Percentiles rank a stretch among this genome's conserved stretches.
Evolutionary conservation across 2,797 vertebrate species (phyloP).

Genomic region (Cottoperca gobio): DNA sequence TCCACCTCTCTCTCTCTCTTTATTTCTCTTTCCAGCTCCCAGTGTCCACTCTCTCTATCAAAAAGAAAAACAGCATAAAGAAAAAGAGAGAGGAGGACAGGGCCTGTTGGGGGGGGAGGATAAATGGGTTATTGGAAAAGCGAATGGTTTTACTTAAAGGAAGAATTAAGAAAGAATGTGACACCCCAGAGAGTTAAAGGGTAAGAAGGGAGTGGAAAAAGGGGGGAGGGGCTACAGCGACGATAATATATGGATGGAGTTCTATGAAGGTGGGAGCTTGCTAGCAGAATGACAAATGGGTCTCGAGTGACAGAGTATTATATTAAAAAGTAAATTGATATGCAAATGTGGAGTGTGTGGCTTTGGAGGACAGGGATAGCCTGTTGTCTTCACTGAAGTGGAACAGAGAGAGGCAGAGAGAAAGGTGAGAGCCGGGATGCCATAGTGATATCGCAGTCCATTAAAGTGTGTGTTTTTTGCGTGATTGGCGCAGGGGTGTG

Average conservation of each 20-base stretch:
- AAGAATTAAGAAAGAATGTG: conserved; percentile 56
- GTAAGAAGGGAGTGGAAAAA: conserved; percentile 37
- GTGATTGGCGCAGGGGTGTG: conserved; percentile 39
- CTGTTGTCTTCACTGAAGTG: conserved; percentile 80
- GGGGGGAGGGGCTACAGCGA: conserved; percentile 44
- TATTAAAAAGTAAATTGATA: conserved; percentile 87
- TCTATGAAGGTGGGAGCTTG: conserved; percentile 69
- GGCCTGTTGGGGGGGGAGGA: conserved; percentile 32
- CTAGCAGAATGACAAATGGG: conserved; percentile 80
- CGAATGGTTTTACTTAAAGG: conserved; percentile 58
- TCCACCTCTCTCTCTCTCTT: conserved; percentile 33
- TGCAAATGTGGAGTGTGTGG: conserved; percentile 84
- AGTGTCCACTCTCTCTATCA: conserved; percentile 45
- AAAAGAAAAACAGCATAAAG: conserved; percentile 15
- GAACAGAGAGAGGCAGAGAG: conserved; percentile 72
- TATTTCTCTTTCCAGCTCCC: conserved; percentile 39
- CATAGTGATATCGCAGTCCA: conserved; percentile 61
- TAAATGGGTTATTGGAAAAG: conserved; percentile 43
- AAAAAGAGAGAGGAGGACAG: conserved; percentile 17
- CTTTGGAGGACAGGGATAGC: conserved; percentile 80
- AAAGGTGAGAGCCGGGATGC: conserved; percentile 62
- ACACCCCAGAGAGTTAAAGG: conserved; percentile 61
- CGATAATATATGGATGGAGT: conserved; percentile 73
- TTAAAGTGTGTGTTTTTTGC: conserved; percentile 66
- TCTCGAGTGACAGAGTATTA: conserved; percentile 84